Conservation (phyloP, 92 coral and sea anemone species). For the Porites lobata region DNA sequence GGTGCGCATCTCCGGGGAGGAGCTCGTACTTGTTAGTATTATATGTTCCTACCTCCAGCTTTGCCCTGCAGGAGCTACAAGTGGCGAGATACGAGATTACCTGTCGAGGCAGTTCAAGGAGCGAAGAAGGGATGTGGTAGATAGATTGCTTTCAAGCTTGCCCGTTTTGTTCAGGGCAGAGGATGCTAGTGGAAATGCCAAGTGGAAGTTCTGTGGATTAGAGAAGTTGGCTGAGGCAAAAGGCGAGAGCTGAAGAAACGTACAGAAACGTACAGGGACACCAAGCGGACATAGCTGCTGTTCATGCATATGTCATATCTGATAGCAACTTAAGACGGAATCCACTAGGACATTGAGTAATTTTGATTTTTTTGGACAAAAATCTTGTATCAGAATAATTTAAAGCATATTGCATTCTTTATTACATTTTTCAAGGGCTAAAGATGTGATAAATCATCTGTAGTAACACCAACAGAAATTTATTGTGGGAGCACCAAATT, state of each 20-base stretch:
- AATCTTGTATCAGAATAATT: no score
- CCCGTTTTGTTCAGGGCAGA: constrained; percentile 78
- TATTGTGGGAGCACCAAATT: no score
- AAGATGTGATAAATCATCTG: no score
- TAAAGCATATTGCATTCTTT: no score
- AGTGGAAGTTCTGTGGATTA: constrained; percentile 86
- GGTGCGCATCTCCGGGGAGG: constrained; percentile 77
- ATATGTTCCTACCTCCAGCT: constrained; percentile 82
- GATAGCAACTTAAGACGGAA: no score
- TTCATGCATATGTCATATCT: no score
- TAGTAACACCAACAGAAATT: no score
- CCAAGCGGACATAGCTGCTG: no score
- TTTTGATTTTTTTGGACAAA: no score
- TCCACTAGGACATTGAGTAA: no score
- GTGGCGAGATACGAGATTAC: constrained; percentile 68
- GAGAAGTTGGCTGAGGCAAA: constrained; percentile 28
- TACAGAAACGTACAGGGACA: no score
- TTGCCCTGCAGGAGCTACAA: constrained; percentile 85
- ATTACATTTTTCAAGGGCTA: no score
- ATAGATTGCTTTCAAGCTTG: constrained; percentile 69
- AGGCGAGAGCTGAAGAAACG: neutral
- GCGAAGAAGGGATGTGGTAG: constrained; percentile 59
- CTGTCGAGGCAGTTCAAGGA: constrained; percentile 78
- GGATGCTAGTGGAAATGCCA: constrained; percentile 59
- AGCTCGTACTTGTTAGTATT: constrained; percentile 81